phyloP scores from a whole-genome alignment of 2,797 vertebrate species.

The Clamator glandarius region DNA sequence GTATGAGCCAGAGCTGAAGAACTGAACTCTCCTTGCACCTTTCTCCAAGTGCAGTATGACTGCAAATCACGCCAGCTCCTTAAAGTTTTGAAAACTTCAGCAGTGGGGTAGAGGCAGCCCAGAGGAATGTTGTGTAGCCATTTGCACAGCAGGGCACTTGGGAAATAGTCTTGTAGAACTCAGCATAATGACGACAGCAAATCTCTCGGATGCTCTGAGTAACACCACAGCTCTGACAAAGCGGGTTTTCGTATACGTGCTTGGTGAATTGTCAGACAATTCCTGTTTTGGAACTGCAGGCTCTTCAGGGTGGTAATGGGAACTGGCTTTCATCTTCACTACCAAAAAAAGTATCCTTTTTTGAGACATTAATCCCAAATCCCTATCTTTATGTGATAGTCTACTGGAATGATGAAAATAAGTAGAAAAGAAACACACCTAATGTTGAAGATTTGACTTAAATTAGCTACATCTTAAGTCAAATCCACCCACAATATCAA shows the following conservation, averaged over 20 bases:
- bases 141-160: not conserved
- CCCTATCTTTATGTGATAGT: not conserved
- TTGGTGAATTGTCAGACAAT: not conserved
- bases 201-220: not conserved
- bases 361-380: not conserved
- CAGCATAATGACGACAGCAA: not conserved
- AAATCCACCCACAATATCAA: not conserved
- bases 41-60: not conserved
- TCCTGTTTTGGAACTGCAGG: not conserved
- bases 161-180: not conserved
- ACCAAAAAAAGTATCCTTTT: not conserved
- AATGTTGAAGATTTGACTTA: not conserved
- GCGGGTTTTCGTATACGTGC: not conserved
- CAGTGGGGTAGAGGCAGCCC: not conserved
- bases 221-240: not conserved
- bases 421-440: too few relatives aligned
- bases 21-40: not conserved
- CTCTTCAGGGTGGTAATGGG: not conserved
- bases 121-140: not conserved
- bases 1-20: not conserved
- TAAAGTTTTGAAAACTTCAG: not conserved
- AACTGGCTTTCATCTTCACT: not conserved
- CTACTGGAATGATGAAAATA: not conserved
- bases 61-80: not conserved
- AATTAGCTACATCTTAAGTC: not conserved